Percentiles rank a stretch among this genome's conserved stretches.
Evolutionary conservation across 2,888 invertebrate genomes (phyloP).

Genomic region (Dasypogon diadema): DNA sequence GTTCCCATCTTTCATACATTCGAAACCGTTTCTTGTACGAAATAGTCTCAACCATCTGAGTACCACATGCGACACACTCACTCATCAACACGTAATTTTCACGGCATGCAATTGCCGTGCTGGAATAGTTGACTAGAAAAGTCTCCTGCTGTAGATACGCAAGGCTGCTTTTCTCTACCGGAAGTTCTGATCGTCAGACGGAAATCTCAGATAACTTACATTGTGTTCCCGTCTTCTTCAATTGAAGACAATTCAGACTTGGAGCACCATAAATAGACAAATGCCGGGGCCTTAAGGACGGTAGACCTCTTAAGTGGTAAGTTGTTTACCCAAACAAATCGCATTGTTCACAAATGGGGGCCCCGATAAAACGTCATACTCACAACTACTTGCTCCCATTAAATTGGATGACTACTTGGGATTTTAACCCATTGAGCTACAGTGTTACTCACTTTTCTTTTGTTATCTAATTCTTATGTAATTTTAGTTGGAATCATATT

Average conservation of each 20-base stretch:
- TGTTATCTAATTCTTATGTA: conserved; percentile 44
- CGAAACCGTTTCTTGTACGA: too few relatives aligned
- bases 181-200: conserved; percentile 57
- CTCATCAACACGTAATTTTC: conserved; percentile 32
- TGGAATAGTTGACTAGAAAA: conserved; percentile 17
- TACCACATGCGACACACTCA: too few relatives aligned
- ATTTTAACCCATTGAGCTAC: conserved; percentile 37
- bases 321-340: conserved; percentile 48
- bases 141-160: conserved; percentile 48
- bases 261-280: conserved; percentile 26
- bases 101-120: conserved; percentile 27
- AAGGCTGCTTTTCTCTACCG: conserved; percentile 55
- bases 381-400: conserved; percentile 33
- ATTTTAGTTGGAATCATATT: conserved; percentile 4
- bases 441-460: conserved; percentile 36
- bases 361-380: background rate
- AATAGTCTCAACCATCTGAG: too few relatives aligned
- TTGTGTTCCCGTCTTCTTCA: conserved; percentile 51
- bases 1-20: too few relatives aligned
- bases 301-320: conserved; percentile 13
- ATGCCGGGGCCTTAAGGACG: conserved; percentile 1
- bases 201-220: conserved; percentile 55
- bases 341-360: conserved; percentile 43
- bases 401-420: conserved; percentile 37
- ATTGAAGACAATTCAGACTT: conserved; percentile 54